Evolutionary conservation across 2,113 vertebrate species (phyloP).

Genomic region (Grallaria varia): DNA sequence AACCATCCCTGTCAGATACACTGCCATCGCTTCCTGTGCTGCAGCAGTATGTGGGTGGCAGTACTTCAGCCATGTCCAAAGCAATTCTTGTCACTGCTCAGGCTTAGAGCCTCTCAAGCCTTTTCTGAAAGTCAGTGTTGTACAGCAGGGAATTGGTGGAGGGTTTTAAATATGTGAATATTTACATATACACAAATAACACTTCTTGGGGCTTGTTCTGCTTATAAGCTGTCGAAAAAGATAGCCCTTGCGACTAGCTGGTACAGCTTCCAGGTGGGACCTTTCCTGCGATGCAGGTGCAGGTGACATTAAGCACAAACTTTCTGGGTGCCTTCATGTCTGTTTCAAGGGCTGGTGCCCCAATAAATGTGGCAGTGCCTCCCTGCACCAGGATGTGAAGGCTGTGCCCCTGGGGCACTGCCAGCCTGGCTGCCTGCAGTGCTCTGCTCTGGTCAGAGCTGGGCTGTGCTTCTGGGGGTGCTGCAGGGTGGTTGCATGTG

Average conservation of each 20-base stretch:
- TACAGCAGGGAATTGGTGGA: neutral
- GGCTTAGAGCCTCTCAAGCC: neutral
- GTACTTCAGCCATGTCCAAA: neutral
- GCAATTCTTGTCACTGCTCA: neutral
- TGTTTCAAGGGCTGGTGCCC: neutral
- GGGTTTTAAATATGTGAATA: neutral
- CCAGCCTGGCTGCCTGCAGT: accelerated
- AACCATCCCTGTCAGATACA: neutral
- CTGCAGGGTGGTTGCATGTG: neutral
- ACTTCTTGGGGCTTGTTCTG: neutral
- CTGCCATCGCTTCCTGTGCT: neutral
- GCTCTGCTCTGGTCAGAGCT: neutral
- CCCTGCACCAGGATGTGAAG: accelerated
- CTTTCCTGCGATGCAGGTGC: neutral
- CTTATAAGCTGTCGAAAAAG: neutral
- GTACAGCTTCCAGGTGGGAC: neutral
- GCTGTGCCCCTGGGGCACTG: neutral
- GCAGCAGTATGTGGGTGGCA: neutral
- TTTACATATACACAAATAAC: neutral
- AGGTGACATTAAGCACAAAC: neutral
- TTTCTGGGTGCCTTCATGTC: neutral
- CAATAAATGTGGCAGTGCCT: neutral
- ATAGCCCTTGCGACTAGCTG: neutral
- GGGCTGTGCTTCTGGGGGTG: neutral
- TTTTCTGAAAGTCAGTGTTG: neutral